These are phyloP conservation scores for Archilochus colubris DNA, from an alignment of 2,113 vertebrate genomes.

Conservation along the genomic window DNA sequence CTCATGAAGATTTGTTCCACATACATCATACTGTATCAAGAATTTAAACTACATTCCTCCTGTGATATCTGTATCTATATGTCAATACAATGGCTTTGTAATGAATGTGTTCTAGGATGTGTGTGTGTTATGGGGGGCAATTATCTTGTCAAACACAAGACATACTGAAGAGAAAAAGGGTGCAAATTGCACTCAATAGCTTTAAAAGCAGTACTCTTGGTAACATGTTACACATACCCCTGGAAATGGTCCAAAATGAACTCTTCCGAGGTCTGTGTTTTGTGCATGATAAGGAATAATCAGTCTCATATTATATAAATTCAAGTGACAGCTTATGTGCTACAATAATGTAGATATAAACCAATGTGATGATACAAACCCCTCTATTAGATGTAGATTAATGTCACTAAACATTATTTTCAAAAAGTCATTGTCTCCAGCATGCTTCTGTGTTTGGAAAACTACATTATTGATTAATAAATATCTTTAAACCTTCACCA, in stretches of 20 bases:
- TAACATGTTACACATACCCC: conserved; percentile 13
- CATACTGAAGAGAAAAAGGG: conserved; percentile 47
- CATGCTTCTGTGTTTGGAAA: conserved; percentile 38
- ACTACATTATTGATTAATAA: conserved; percentile 58
- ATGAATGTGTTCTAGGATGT: conserved; percentile 46
- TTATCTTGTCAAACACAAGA: conserved; percentile 53
- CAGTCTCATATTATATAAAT: conserved; percentile 64
- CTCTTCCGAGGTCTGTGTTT: conserved; percentile 51
- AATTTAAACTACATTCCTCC: conserved; percentile 33
- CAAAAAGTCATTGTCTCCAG: conserved; percentile 11
- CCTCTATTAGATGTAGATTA: conserved; percentile 51
- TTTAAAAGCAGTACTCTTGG: conserved; percentile 50
- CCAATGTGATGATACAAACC: conserved; percentile 21
- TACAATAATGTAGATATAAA: conserved; percentile 59
- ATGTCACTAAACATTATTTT: conserved; percentile 57
- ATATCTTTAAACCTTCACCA: background rate
- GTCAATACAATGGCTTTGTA: conserved; percentile 54
- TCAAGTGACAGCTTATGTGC: conserved; percentile 48
- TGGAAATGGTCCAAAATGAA: conserved; percentile 56
- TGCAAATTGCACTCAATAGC: conserved; percentile 54
- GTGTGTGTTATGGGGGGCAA: conserved; percentile 33
- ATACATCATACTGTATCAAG: background rate
- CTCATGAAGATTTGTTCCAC: background rate
- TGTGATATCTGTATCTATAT: conserved; percentile 50
- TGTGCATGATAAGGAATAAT: conserved; percentile 62